Evolutionary conservation across 2,888 invertebrate species (phyloP).

Genomic region (Hetaerina titia): DNA sequence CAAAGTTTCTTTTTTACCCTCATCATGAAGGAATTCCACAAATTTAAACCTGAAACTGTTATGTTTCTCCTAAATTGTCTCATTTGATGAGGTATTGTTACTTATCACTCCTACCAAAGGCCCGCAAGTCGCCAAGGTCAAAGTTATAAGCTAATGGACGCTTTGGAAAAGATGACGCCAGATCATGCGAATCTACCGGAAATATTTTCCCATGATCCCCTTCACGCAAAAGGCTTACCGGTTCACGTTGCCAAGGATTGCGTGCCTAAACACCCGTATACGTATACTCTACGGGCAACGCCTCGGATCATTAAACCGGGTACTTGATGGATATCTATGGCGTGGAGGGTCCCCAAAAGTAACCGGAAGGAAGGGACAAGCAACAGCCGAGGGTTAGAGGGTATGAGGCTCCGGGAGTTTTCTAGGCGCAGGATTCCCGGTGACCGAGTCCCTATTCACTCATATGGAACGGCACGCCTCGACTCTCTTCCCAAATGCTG

Average conservation of each 20-base stretch:
- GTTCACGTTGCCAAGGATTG: not conserved
- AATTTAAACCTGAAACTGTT: too few relatives aligned
- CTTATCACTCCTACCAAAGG: too few relatives aligned
- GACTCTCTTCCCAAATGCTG: not conserved
- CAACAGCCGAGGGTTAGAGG: not conserved
- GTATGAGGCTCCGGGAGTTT: not conserved
- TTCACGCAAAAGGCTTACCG: not conserved
- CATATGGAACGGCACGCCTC: not conserved
- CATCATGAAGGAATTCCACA: too few relatives aligned
- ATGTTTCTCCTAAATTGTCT: too few relatives aligned
- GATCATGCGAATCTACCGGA: not conserved
- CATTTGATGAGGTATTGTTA: too few relatives aligned
- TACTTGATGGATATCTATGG: slow-evolving; percentile 10
- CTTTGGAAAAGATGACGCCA: not conserved
- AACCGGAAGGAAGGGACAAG: not conserved
- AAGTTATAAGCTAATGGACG: not conserved
- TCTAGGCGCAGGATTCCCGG: not conserved
- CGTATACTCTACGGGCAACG: not conserved
- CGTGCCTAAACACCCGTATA: not conserved
- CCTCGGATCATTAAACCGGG: slow-evolving; percentile 47
- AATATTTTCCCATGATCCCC: not conserved
- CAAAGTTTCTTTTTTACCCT: too few relatives aligned
- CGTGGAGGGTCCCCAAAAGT: slow-evolving; percentile 5
- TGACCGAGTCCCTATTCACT: not conserved
- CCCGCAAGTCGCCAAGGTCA: not conserved